These are phyloP conservation scores for Macquaria ambigua DNA, from an alignment of 2,113 vertebrate genomes.

Conservation along the genomic window DNA sequence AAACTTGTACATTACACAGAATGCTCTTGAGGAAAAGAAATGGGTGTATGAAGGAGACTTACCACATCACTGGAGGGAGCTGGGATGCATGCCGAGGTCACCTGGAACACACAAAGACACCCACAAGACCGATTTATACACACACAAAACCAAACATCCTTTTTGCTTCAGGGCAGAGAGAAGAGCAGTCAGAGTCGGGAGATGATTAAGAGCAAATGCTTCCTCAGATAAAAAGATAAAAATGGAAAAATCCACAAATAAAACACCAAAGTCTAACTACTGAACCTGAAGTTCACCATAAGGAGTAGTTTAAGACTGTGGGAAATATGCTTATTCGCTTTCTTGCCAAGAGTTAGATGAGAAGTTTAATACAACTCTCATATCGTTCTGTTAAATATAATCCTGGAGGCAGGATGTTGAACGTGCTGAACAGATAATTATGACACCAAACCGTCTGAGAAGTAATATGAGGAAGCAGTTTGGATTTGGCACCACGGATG, in stretches of 20 bases:
- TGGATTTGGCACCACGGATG: neutral
- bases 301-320: neutral
- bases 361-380: neutral
- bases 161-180: constrained; percentile 36
- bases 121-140: neutral
- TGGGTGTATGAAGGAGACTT: constrained; percentile 62
- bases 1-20: neutral
- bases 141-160: constrained; percentile 3
- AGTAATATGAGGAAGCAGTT: neutral
- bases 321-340: neutral
- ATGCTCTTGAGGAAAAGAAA: constrained; percentile 23
- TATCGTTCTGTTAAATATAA: neutral
- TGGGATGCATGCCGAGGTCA: constrained; percentile 87
- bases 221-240: constrained; percentile 50
- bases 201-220: constrained; percentile 56
- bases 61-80: constrained; percentile 89
- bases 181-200: constrained; percentile 8
- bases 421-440: neutral
- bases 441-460: neutral
- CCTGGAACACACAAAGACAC: constrained; percentile 81
- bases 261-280: neutral
- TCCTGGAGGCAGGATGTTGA: neutral
- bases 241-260: neutral
- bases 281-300: neutral
- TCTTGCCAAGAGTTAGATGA: neutral